Evolutionary conservation across 2,797 vertebrate species (phyloP), one percentile per base, ranked within the genome.

Genomic region (Pelobates cultripes): DNA sequence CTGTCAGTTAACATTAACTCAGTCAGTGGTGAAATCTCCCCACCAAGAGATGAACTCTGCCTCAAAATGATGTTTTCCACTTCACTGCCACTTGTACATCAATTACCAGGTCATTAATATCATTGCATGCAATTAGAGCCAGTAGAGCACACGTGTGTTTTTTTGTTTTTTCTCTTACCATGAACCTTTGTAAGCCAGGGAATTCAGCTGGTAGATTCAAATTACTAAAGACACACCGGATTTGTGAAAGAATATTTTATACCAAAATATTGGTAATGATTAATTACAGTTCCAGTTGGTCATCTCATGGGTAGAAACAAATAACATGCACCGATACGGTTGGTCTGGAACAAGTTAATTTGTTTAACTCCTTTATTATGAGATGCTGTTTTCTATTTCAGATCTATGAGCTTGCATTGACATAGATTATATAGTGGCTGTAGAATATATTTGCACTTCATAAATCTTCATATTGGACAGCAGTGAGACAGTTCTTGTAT

Each of bases 51-150:
- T 92, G 93, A 95, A 91, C 94, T 88, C 87, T 75, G 90, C 84
- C 90, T 90, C 85, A 85, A 84, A 91, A 88, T 86, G 87, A 91
- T 89, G 90, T 88, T 93, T 95, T 94, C 93, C 90, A 93, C 93
- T 92, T 91, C 91, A 90, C 85, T 83, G 90, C 90, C 88, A 88
- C 87, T 72, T 80, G 74, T 89, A 93, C 83, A 84, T 88, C 89
- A 93, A 93, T 94, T 91, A 94, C 87, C 80, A 85, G 91, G 82
- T 91, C 92, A 92, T 95, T 96, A 94, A 95, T 93, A 95, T 95
- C 94, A 95, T 95, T 92, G 94, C 92, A 83, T 88, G 88, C 85
- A 89, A 91, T 94, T 93, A 92, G 90, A 90, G 88, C 90, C 88
- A 88, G 88, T 77, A 84, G 87, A 91, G 84, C 83, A 88, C 88